Percentiles rank a stretch among this genome's conserved stretches.
Conservation (phyloP, 2,797 vertebrate species). For the Enteromius viviparus region DNA sequence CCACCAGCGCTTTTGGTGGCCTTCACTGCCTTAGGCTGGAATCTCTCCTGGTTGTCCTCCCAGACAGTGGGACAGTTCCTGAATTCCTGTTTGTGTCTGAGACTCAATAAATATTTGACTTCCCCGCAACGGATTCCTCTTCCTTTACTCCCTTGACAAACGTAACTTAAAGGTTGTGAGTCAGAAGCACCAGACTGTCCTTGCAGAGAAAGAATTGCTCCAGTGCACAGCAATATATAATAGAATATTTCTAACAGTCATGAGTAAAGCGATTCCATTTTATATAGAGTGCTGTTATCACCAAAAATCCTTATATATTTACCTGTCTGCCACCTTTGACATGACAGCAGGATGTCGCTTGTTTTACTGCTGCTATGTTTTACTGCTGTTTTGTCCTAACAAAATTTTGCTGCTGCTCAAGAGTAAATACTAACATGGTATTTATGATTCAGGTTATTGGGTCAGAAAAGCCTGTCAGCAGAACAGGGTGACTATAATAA, state of each 20-base stretch:
- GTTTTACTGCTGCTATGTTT: not conserved
- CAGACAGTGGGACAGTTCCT: not conserved
- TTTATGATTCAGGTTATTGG: conserved; percentile 7
- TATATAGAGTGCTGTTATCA: not conserved
- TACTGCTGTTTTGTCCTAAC: not conserved
- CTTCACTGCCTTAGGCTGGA: not conserved
- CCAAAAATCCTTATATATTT: too few relatives aligned
- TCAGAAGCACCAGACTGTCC: too few relatives aligned
- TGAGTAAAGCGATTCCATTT: not conserved
- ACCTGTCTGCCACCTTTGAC: not conserved
- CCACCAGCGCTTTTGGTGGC: not conserved
- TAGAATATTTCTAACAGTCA: not conserved
- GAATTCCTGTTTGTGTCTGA: not conserved
- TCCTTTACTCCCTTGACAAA: not conserved
- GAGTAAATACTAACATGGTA: not conserved
- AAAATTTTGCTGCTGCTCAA: not conserved
- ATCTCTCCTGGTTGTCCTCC: not conserved
- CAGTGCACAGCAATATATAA: too few relatives aligned
- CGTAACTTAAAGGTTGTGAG: too few relatives aligned
- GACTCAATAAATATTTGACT: not conserved
- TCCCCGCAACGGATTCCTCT: not conserved
- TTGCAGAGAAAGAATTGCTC: too few relatives aligned
- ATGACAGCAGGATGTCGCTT: not conserved
- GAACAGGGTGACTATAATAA: too few relatives aligned
- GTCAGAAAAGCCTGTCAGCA: not conserved